Evolutionary conservation across 2,797 vertebrate species (phyloP), one percentile per base, ranked within the genome.

Genomic region (Sebastes wilsoni): DNA sequence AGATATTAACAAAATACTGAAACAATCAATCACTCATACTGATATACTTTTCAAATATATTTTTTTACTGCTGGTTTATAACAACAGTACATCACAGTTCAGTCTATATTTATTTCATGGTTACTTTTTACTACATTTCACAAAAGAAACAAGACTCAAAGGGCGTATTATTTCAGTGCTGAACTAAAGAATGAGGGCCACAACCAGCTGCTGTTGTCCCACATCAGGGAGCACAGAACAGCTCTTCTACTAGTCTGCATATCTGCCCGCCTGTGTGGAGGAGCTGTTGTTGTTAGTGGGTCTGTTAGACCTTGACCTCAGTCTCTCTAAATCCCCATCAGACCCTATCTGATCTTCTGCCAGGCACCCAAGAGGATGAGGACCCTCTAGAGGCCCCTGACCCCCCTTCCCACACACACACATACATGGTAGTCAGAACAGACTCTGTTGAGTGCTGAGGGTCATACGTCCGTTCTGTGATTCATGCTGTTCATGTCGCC

Each of bases 271-370:
- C 78, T 75, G 70, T 69, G 78, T 81, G 75, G 68, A 83, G 77
- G 79, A 55, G 76, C 42, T 91, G 81, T 87, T 90, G 80, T 89
- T 90, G 79, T 86, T 87, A 62, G 77, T 86, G 72, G 69, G 61
- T 86, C 80, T 84, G 61, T 84, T 55, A 61, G 83, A 87, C 83
- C 55, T 75, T 92, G 86, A 91, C 89, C 89, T 54, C 74, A 16
- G 74, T 77, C 84, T 67, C 67, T 82, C 67, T 77, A 84, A 86
- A 87, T 84, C 61, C 67, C 72, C 72, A 46, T 73, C 72, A 70
- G 74, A 74, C 76, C 46, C 34, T 60, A 11, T 88, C 58, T 92
- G 90, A 93, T 91, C 86, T 68, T 74, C 79, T 91, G 86, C 91
- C 89, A 92, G 69, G 69, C 55, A 77, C 81, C 77, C 60, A 72